Percentiles rank a stretch among this genome's conserved stretches.
Evolutionary conservation across 2,113 vertebrate genomes (phyloP).

Genomic region (Cheirogaleus medius): DNA sequence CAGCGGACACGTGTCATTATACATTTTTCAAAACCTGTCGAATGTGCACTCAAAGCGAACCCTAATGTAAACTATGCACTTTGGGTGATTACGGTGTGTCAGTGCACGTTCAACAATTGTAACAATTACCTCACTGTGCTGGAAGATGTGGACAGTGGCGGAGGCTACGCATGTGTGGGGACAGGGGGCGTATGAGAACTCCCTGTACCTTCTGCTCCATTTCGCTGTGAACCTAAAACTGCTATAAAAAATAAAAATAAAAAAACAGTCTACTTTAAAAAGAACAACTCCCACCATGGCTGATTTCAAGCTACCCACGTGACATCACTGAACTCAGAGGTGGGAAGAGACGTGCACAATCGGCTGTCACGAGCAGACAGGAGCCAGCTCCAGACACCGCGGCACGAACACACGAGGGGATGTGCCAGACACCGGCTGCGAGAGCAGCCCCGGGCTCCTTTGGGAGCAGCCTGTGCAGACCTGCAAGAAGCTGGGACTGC

Average conservation of each 20-base stretch:
- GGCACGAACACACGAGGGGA: not conserved
- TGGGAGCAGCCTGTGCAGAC: not conserved
- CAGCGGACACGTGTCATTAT: too few species aligned
- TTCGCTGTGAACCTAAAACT: conserved; percentile 9
- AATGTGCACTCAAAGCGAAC: not conserved
- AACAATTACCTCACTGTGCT: not conserved
- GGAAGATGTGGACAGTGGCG: not conserved
- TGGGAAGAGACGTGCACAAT: not conserved
- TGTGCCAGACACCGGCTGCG: not conserved
- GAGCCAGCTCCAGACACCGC: not conserved
- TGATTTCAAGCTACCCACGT: not conserved
- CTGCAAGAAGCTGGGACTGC: not conserved
- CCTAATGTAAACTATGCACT: not conserved
- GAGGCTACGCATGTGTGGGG: too few species aligned
- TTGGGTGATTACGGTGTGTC: not conserved
- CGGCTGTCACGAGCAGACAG: not conserved
- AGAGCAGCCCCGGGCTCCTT: not conserved
- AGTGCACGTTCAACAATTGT: not conserved
- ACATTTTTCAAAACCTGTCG: not conserved
- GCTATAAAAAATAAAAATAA: not conserved
- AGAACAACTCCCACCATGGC: not conserved
- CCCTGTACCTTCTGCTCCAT: not conserved
- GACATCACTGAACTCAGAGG: not conserved
- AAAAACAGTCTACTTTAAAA: not conserved
- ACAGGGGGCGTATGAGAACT: not conserved